Conservation (phyloP, 2,888 invertebrate species). For the Augiades crinisus region DNA sequence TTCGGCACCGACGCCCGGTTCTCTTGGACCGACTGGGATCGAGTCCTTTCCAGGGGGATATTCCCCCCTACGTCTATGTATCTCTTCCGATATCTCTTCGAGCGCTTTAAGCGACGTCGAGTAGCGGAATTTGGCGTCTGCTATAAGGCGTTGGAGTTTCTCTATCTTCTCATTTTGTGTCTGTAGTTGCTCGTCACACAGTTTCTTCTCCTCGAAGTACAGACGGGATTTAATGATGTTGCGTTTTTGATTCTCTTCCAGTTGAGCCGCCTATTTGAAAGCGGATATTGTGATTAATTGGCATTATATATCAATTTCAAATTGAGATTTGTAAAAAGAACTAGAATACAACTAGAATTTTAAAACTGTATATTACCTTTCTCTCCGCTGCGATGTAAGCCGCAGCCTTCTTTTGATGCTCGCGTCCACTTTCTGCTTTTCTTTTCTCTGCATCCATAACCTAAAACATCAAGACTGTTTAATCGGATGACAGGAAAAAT, state of each 20-base stretch:
- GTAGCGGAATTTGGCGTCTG: slow-evolving; percentile 90
- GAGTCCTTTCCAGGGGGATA: slow-evolving; percentile 70
- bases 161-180: slow-evolving; percentile 93
- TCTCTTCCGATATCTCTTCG: slow-evolving; percentile 96
- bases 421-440: slow-evolving; percentile 93
- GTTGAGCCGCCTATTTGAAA: slow-evolving; percentile 81
- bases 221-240: slow-evolving; percentile 93
- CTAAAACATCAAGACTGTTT: no score
- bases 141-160: slow-evolving; percentile 89
- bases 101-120: slow-evolving; percentile 90
- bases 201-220: slow-evolving; percentile 94
- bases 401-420: slow-evolving; percentile 91
- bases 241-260: slow-evolving; percentile 91
- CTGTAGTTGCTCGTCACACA: slow-evolving; percentile 92
- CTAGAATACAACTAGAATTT: no score
- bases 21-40: slow-evolving; percentile 77
- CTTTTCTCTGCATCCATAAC: slow-evolving; percentile 96
- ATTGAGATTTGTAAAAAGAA: no score
- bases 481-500: no score
- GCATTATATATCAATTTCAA: no score
- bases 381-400: slow-evolving; percentile 91
- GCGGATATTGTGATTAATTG: neutral
- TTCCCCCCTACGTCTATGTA: slow-evolving; percentile 86
- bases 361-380: slow-evolving; percentile 75
- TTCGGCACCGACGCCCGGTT: slow-evolving; percentile 90